Percentiles rank a stretch among this genome's conserved stretches.
These are phyloP conservation scores for Capra hircus DNA, from an alignment of 2,113 vertebrate species.

Conservation along the genomic window DNA sequence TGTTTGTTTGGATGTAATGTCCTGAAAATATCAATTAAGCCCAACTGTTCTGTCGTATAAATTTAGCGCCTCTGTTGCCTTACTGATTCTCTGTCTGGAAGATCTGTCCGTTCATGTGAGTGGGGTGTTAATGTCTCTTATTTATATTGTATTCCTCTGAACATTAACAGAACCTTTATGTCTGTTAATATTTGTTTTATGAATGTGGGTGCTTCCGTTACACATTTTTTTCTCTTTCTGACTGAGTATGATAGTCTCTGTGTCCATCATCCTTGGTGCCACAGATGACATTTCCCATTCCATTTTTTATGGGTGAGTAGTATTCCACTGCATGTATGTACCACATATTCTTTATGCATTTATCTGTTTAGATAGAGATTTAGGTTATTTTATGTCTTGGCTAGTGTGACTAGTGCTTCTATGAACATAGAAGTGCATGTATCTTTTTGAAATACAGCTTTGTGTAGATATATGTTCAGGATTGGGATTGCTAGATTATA, in stretches of 20 bases:
- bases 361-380: background rate
- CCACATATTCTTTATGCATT: background rate
- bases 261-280: background rate
- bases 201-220: background rate
- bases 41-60: background rate
- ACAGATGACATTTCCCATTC: background rate
- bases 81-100: background rate
- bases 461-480: background rate
- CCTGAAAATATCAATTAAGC: background rate
- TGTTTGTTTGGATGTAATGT: background rate
- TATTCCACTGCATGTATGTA: background rate
- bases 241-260: background rate
- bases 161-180: background rate
- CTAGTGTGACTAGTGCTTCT: background rate
- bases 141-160: background rate
- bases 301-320: background rate
- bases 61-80: background rate
- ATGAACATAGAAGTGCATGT: background rate
- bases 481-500: background rate
- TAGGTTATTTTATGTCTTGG: background rate
- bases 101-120: background rate
- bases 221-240: background rate
- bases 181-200: background rate
- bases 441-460: background rate
- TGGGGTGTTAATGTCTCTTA: background rate